A percentile compares a stretch with the other conserved stretches of the same genome.
Conservation (phyloP, 2,888 invertebrate species). For the Ceramica pisi region DNA sequence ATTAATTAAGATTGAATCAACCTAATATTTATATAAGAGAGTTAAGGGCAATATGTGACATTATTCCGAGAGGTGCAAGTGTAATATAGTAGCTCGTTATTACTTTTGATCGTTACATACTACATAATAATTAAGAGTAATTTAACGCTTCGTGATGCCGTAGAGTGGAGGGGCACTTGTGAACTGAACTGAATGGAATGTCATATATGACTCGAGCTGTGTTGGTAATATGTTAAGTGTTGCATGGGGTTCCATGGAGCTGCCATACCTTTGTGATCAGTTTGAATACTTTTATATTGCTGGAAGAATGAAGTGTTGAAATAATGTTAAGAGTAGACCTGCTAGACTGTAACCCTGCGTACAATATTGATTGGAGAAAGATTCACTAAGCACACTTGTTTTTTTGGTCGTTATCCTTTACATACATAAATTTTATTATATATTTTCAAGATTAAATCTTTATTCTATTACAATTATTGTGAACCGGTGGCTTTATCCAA, state of each 20-base stretch:
- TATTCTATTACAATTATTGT: constrained; percentile 61
- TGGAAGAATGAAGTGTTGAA: constrained; percentile 85
- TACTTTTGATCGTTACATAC: constrained; percentile 67
- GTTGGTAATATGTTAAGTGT: constrained; percentile 84
- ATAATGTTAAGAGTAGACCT: constrained; percentile 89
- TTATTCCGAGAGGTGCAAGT: constrained; percentile 82
- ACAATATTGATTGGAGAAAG: constrained; percentile 87
- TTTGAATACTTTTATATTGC: constrained; percentile 91
- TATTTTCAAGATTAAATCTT: constrained; percentile 64
- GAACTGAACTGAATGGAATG: constrained; percentile 81
- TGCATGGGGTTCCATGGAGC: constrained; percentile 89
- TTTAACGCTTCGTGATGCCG: constrained; percentile 76
- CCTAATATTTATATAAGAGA: constrained; percentile 81
- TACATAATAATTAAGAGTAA: constrained; percentile 70
- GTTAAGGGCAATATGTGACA: constrained; percentile 85
- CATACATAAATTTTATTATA: constrained; percentile 75
- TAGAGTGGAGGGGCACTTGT: constrained; percentile 75
- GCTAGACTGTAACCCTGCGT: constrained; percentile 88
- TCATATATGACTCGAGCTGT: constrained; percentile 84
- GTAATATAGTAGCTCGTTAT: constrained; percentile 68
- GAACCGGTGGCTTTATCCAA: constrained; percentile 86
- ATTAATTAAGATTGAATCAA: constrained; percentile 88
- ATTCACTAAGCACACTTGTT: constrained; percentile 69
- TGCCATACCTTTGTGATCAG: constrained; percentile 90
- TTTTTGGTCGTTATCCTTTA: constrained; percentile 77